Evolutionary conservation across 2,888 invertebrate genomes (phyloP).

Genomic region (Sepioteuthis lessoniana): DNA sequence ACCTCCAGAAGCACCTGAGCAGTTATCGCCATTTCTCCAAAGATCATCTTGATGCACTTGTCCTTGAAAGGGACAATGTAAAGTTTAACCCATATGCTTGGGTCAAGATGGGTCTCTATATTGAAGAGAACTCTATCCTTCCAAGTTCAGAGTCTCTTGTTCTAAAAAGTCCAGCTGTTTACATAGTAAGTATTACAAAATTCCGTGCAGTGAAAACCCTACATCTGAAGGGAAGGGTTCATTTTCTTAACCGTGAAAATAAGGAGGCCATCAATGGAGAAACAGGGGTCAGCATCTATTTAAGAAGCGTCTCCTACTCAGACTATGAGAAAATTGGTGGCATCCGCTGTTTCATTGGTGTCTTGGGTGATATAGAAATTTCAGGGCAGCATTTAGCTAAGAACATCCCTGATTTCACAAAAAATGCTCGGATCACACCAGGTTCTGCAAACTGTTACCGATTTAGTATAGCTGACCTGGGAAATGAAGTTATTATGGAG

Average conservation of each 20-base stretch:
- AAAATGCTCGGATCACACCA: slow-evolving; percentile 62
- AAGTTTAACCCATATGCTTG: slow-evolving; percentile 66
- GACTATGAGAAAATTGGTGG: slow-evolving; percentile 67
- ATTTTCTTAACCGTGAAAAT: slow-evolving; percentile 63
- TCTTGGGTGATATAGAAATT: slow-evolving; percentile 64
- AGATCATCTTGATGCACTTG: slow-evolving; percentile 60
- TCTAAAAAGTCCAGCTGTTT: slow-evolving; percentile 63
- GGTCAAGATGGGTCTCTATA: slow-evolving; percentile 69
- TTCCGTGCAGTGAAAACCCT: slow-evolving; percentile 60
- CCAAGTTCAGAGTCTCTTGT: slow-evolving; percentile 68
- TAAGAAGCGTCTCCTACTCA: slow-evolving; percentile 63
- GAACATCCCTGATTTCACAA: slow-evolving; percentile 55
- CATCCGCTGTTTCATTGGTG: slow-evolving; percentile 67
- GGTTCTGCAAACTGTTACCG: slow-evolving; percentile 66
- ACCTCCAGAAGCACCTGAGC: slow-evolving; percentile 57
- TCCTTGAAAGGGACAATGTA: slow-evolving; percentile 61
- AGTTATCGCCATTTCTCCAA: slow-evolving; percentile 62
- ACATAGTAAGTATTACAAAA: slow-evolving; percentile 64
- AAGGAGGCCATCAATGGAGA: slow-evolving; percentile 57
- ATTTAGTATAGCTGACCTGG: slow-evolving; percentile 63
- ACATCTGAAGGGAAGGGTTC: slow-evolving; percentile 63
- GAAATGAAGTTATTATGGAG: slow-evolving; percentile 59
- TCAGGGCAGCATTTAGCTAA: slow-evolving; percentile 58
- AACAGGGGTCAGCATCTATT: slow-evolving; percentile 66
- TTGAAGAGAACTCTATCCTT: slow-evolving; percentile 65